Percentiles rank a stretch among this genome's conserved stretches.
These are phyloP conservation scores for Callinectes sapidus DNA, from an alignment of 2,888 invertebrate species.

Conservation along the genomic window DNA sequence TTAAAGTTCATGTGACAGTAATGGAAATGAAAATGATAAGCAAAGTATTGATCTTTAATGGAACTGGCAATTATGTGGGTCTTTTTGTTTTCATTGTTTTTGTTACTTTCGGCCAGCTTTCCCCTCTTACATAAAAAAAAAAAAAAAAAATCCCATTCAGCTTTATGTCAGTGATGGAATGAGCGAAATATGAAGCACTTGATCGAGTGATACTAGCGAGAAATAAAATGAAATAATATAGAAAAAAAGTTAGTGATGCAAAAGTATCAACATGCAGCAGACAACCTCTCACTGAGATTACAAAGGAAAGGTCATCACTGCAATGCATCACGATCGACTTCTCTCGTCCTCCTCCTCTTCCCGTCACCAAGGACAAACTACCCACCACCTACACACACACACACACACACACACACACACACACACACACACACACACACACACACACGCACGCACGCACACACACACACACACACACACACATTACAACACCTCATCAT, in stretches of 20 bases:
- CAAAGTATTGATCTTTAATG: too few species aligned
- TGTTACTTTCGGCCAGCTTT: too few species aligned
- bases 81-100: too few species aligned
- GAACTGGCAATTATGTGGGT: too few species aligned
- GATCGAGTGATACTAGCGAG: background rate
- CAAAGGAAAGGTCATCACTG: background rate
- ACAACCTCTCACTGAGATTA: background rate
- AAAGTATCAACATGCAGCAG: background rate
- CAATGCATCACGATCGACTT: background rate
- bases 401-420: slow-evolving; percentile 47
- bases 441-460: too few species aligned
- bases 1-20: background rate
- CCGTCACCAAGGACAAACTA: slow-evolving; percentile 3
- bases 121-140: too few species aligned
- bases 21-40: background rate
- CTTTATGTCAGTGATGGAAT: background rate
- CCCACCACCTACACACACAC: background rate
- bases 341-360: background rate
- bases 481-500: too few species aligned
- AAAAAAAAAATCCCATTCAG: background rate
- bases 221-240: background rate
- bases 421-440: too few species aligned
- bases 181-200: background rate
- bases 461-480: too few species aligned
- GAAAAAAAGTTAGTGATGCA: background rate